Conservation (phyloP, 2,888 invertebrate species). For the Pandemis corylana region DNA sequence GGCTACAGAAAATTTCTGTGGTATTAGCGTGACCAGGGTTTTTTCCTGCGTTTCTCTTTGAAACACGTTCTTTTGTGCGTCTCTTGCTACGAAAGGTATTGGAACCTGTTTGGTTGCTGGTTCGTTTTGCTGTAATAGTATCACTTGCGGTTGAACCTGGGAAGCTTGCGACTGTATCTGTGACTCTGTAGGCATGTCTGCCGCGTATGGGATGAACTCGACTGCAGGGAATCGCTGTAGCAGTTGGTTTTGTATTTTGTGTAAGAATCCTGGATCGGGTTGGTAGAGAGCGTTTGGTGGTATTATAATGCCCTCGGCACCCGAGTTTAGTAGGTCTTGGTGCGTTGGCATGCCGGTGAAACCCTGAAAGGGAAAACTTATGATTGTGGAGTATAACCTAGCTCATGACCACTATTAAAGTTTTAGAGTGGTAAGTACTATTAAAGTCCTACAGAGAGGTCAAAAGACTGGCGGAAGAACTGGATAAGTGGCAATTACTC, state of each 20-base stretch:
- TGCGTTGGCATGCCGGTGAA: slow-evolving; percentile 64
- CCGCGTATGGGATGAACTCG: slow-evolving; percentile 75
- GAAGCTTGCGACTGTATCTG: slow-evolving; percentile 38
- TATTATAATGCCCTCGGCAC: slow-evolving; percentile 70
- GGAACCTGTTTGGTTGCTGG: slow-evolving; percentile 61
- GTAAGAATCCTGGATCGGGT: slow-evolving; percentile 79
- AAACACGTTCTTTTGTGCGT: slow-evolving; percentile 65
- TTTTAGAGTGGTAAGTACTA: too few relatives aligned
- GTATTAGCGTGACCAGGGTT: slow-evolving; percentile 62
- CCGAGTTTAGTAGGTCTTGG: slow-evolving; percentile 67
- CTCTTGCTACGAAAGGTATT: slow-evolving; percentile 58
- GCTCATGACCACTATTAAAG: too few relatives aligned
- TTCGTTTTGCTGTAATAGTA: slow-evolving; percentile 65
- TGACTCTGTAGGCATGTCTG: slow-evolving; percentile 54
- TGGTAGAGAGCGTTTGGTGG: slow-evolving; percentile 79
- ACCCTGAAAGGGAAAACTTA: slow-evolving; percentile 52
- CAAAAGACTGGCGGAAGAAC: not conserved
- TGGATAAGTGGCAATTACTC: too few relatives aligned
- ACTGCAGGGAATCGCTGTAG: slow-evolving; percentile 72
- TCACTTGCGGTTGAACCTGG: slow-evolving; percentile 51
- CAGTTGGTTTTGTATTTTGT: slow-evolving; percentile 74
- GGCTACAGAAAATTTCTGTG: slow-evolving; percentile 57
- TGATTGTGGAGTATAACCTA: not conserved
- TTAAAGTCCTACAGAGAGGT: too few relatives aligned
- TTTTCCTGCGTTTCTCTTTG: slow-evolving; percentile 75